Percentiles rank a stretch among this genome's conserved stretches.
Evolutionary conservation across 2,797 vertebrate species (phyloP).

Genomic region (Petrocephalus sullivani): DNA sequence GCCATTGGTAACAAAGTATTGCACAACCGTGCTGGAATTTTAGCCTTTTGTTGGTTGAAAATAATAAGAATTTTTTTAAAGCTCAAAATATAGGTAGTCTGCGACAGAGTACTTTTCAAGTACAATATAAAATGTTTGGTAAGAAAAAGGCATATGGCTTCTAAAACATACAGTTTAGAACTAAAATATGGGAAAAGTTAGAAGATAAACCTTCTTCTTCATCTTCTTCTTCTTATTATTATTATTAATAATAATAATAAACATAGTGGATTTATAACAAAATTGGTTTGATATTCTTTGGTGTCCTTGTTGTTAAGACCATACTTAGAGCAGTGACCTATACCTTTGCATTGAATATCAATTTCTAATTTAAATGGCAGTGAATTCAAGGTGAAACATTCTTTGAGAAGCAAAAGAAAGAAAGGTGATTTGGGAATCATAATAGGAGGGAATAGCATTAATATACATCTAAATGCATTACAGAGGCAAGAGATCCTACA

Average conservation of each 20-base stretch:
- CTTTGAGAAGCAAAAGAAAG: background rate
- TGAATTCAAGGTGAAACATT: background rate
- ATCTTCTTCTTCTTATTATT: too few relatives aligned
- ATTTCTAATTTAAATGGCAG: conserved; percentile 10
- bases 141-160: conserved; percentile 69
- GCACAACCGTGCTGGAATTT: background rate
- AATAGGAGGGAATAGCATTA: background rate
- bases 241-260: background rate
- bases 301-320: background rate
- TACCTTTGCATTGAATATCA: background rate
- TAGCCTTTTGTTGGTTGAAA: background rate
- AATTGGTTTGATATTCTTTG: conserved; percentile 10
- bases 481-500: background rate
- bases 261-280: background rate
- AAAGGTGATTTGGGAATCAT: background rate
- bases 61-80: background rate
- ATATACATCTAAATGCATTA: background rate
- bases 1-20: background rate
- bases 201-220: background rate
- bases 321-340: background rate
- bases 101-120: conserved; percentile 53
- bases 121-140: conserved; percentile 67
- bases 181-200: background rate
- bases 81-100: conserved; percentile 37
- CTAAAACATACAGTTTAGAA: conserved; percentile 45